Percentiles rank a stretch among this genome's conserved stretches.
Conservation (phyloP, 2,797 vertebrate species). For the Scolopax rusticola region DNA sequence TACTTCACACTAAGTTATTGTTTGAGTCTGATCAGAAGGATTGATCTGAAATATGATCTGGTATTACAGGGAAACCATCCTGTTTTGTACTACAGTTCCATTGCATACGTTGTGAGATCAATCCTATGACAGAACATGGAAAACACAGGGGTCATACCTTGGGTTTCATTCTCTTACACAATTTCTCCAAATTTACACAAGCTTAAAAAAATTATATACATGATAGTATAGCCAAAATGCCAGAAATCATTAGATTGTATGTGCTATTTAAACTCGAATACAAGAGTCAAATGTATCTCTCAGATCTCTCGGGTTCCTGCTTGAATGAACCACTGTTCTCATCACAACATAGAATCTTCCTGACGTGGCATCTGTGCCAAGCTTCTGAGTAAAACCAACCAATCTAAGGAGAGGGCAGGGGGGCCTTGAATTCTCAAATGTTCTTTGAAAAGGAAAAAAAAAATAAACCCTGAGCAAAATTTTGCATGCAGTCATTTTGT, state of each 20-base stretch:
- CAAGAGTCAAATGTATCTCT: neutral
- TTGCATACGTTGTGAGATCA: neutral
- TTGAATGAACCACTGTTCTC: neutral
- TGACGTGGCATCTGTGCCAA: neutral
- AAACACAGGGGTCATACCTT: neutral
- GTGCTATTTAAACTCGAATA: neutral
- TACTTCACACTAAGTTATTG: neutral
- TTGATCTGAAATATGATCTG: neutral
- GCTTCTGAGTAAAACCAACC: neutral
- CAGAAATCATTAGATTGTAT: neutral
- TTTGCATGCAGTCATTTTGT: neutral
- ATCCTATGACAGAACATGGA: neutral
- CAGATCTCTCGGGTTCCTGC: neutral
- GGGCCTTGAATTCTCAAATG: neutral
- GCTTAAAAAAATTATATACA: neutral
- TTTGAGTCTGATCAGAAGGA: neutral
- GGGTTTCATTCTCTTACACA: neutral
- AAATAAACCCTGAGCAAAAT: rapidly evolving
- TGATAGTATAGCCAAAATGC: neutral
- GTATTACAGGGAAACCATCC: neutral
- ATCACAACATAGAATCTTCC: neutral
- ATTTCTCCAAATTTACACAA: neutral
- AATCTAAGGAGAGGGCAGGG: neutral
- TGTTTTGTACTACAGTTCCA: neutral
- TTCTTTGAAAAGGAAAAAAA: neutral